These are phyloP conservation scores for Genyomyrus donnyi DNA, from an alignment of 2,113 vertebrate species.

Conservation along the genomic window DNA sequence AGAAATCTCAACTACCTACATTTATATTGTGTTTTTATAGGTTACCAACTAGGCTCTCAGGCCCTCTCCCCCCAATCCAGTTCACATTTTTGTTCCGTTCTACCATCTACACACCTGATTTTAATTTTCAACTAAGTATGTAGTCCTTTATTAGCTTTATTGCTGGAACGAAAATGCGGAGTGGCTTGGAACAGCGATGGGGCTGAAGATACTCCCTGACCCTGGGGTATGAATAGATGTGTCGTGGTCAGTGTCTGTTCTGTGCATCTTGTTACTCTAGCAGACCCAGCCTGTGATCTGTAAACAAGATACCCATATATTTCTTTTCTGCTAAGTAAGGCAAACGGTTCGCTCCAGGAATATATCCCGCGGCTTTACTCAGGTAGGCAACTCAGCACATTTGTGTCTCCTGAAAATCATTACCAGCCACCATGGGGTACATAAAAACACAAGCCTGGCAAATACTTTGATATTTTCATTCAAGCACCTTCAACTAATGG, in stretches of 20 bases:
- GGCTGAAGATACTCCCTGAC: not conserved
- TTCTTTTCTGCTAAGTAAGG: constrained; percentile 46
- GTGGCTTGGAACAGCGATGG: not conserved
- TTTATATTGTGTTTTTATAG: not conserved
- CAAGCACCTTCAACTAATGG: constrained; percentile 2
- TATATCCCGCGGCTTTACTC: constrained; percentile 53
- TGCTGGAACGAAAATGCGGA: not conserved
- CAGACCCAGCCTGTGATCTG: not conserved
- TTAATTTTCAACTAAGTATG: not conserved
- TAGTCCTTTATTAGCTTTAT: not conserved
- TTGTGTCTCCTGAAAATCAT: constrained; percentile 50
- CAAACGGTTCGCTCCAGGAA: constrained; percentile 58
- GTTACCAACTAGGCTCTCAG: not conserved
- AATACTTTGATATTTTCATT: constrained; percentile 48
- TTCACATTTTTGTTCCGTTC: not conserved
- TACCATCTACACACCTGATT: not conserved
- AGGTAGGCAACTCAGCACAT: constrained; percentile 53
- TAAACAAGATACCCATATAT: constrained; percentile 12
- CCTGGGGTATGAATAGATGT: not conserved
- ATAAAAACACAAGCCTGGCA: constrained; percentile 49
- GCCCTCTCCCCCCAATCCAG: not conserved
- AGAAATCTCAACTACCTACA: not conserved
- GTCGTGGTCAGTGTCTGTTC: not conserved
- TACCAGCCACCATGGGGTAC: constrained; percentile 54
- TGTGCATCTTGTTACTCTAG: not conserved